These are phyloP conservation scores for Drosophila seguyi DNA, from an alignment of 1,140 invertebrate genomes.

Conservation along the genomic window DNA sequence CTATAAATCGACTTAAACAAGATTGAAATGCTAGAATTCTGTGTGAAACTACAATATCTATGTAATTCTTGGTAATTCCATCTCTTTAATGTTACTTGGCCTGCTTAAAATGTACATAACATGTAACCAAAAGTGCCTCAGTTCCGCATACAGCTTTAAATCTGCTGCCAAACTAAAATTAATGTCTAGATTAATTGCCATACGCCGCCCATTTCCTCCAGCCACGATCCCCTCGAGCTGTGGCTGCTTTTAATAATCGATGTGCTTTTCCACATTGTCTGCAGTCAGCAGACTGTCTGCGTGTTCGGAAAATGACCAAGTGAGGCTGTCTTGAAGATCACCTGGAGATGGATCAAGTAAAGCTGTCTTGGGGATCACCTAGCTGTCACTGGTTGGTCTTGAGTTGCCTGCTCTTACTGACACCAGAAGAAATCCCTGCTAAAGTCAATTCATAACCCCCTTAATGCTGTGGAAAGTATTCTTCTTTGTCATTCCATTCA, in stretches of 20 bases:
- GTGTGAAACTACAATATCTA: background rate
- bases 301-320: background rate
- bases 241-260: constrained; percentile 6
- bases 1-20: background rate
- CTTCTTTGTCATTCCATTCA: background rate
- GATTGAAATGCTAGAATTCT: background rate
- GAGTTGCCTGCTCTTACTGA: background rate
- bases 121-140: background rate
- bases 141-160: background rate
- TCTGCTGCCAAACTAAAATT: background rate
- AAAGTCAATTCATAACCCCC: background rate
- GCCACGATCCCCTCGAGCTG: background rate
- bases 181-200: background rate
- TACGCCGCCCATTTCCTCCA: constrained; percentile 6
- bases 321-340: background rate
- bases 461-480: background rate
- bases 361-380: background rate
- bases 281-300: background rate
- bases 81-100: background rate
- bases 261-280: constrained; percentile 11
- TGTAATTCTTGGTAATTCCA: background rate
- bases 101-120: background rate
- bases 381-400: background rate
- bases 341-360: background rate
- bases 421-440: background rate